These are phyloP conservation scores for Heliconius erato DNA, from an alignment of 2,888 invertebrate genomes.

Conservation along the genomic window DNA sequence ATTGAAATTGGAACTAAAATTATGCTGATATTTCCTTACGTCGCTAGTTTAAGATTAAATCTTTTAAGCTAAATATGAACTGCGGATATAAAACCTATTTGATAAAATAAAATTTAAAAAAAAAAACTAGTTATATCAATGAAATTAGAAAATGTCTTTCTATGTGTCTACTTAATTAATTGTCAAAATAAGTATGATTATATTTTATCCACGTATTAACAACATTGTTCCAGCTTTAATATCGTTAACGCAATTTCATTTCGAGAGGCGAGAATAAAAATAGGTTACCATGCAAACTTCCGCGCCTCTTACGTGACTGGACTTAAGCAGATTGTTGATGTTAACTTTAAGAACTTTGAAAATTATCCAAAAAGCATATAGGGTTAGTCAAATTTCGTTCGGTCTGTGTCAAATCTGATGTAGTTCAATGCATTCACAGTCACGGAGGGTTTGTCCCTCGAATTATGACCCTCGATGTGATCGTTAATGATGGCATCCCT, in stretches of 20 bases:
- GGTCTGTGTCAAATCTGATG: conserved; percentile 60
- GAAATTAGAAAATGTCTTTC: background rate
- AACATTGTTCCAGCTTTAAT: conserved; percentile 46
- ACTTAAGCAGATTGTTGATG: conserved; percentile 57
- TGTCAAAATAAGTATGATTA: conserved; percentile 13
- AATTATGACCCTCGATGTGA: conserved; percentile 75
- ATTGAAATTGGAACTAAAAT: conserved; percentile 79
- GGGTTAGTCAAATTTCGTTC: conserved; percentile 62
- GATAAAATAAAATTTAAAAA: background rate
- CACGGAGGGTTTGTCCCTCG: conserved; percentile 79
- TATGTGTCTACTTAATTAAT: background rate
- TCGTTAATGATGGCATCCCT: conserved; percentile 84
- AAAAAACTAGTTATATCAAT: background rate
- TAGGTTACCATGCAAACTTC: conserved; percentile 53
- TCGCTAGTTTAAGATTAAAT: conserved; percentile 29
- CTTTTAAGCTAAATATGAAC: background rate
- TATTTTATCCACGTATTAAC: conserved; percentile 44
- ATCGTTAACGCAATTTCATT: conserved; percentile 53
- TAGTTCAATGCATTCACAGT: conserved; percentile 78
- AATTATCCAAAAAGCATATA: conserved; percentile 65
- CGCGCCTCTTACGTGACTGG: conserved; percentile 54
- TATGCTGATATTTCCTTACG: conserved; percentile 59
- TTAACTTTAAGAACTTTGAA: conserved; percentile 63
- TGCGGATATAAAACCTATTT: background rate
- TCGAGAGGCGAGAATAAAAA: conserved; percentile 53